Evolutionary conservation across 2,113 vertebrate species (phyloP).

Genomic region (Serilophus lunatus): DNA sequence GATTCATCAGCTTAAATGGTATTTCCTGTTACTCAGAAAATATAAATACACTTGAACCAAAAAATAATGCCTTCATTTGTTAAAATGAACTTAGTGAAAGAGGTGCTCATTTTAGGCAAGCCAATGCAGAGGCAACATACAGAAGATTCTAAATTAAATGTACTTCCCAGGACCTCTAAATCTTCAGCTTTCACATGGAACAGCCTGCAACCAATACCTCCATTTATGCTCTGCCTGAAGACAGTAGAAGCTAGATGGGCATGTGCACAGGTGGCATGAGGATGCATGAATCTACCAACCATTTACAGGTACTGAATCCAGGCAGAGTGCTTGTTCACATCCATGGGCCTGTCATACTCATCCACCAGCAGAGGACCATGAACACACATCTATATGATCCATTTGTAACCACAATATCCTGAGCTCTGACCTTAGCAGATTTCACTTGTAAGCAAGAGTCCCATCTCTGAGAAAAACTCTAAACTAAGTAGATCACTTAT

Average conservation of each 20-base stretch:
- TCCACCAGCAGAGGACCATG: neutral
- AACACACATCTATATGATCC: neutral
- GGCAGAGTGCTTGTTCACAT: neutral
- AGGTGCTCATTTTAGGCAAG: neutral
- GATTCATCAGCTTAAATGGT: neutral
- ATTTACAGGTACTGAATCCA: neutral
- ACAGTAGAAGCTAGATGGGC: neutral
- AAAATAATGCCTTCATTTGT: neutral
- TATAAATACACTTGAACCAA: neutral
- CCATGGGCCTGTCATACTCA: neutral
- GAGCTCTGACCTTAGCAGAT: neutral
- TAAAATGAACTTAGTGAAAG: neutral
- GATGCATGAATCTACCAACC: neutral
- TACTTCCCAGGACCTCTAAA: neutral
- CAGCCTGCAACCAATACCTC: neutral
- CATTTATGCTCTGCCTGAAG: neutral
- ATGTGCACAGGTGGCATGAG: rapidly evolving
- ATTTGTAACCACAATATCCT: neutral
- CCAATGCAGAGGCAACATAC: neutral
- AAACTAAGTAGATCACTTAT: neutral
- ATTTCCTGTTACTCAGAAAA: neutral
- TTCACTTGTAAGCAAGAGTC: neutral
- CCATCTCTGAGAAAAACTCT: neutral
- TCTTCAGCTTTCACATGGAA: neutral
- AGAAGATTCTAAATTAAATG: neutral